These are phyloP conservation scores for Lucilia sericata DNA, from an alignment of 1,140 invertebrate species.

Conservation along the genomic window DNA sequence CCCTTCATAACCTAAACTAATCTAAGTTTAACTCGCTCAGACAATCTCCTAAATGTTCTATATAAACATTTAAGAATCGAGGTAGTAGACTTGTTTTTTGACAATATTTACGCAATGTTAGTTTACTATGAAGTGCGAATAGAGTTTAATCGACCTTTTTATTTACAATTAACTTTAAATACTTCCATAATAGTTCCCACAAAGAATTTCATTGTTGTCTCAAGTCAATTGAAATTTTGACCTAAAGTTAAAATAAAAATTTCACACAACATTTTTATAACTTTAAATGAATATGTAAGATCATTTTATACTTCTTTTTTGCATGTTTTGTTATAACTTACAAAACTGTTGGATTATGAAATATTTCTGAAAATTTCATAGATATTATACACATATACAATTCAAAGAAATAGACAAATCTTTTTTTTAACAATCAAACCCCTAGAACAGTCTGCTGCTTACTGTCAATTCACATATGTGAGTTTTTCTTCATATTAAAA, in stretches of 20 bases:
- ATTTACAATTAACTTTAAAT: too few species aligned
- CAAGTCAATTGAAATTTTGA: not conserved
- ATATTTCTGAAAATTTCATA: not conserved
- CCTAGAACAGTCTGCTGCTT: too few species aligned
- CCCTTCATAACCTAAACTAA: too few species aligned
- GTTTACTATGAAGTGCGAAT: too few species aligned
- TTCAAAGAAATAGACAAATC: constrained; percentile 6
- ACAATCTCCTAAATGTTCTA: too few species aligned
- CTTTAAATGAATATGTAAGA: not conserved
- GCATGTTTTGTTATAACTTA: not conserved
- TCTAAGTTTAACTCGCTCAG: too few species aligned
- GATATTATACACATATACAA: not conserved
- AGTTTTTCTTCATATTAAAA: not conserved
- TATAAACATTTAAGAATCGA: too few species aligned
- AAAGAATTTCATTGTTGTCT: not conserved
- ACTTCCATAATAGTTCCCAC: not conserved
- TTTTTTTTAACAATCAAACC: not conserved
- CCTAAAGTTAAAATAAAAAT: not conserved
- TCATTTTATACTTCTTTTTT: not conserved
- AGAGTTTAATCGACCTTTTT: too few species aligned
- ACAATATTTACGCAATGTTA: too few species aligned
- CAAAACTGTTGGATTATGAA: not conserved
- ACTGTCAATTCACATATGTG: not conserved
- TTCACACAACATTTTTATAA: not conserved
- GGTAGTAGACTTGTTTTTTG: too few species aligned